Conservation (phyloP, 2,797 vertebrate genomes). For the Pseudomugil gertrudae region DNA sequence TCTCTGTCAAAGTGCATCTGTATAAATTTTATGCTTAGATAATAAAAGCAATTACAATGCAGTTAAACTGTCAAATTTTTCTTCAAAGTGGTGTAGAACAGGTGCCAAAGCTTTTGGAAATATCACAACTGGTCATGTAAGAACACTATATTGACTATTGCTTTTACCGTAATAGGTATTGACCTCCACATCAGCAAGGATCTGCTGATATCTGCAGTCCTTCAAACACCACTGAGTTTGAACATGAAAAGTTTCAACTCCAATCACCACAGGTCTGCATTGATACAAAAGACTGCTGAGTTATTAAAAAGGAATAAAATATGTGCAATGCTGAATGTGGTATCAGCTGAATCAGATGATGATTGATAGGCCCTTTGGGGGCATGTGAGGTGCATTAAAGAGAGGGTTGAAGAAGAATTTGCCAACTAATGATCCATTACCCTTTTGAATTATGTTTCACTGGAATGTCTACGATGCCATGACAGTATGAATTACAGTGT, state of each 20-base stretch:
- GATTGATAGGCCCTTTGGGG: constrained; percentile 69
- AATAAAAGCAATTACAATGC: constrained; percentile 27
- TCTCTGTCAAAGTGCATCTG: neutral
- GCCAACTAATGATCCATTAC: constrained; percentile 70
- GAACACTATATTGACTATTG: constrained; percentile 68
- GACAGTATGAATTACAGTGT: constrained; percentile 44
- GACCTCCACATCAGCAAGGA: constrained; percentile 61
- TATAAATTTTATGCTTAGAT: constrained; percentile 28
- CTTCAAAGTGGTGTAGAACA: constrained; percentile 32
- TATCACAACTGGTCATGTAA: constrained; percentile 37
- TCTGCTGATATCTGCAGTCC: constrained; percentile 72
- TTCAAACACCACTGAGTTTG: constrained; percentile 65
- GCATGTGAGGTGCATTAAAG: constrained; percentile 61
- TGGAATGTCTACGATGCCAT: constrained; percentile 49
- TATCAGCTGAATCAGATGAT: constrained; percentile 57
- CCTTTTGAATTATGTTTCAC: constrained; percentile 75
- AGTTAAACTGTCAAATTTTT: constrained; percentile 46
- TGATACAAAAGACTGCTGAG: constrained; percentile 55
- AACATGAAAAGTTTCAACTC: constrained; percentile 58
- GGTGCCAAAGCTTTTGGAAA: constrained; percentile 31
- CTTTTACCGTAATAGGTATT: constrained; percentile 75
- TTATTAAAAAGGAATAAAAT: constrained; percentile 63
- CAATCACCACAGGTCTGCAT: constrained; percentile 45
- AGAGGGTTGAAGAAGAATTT: constrained; percentile 64
- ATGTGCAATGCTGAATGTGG: constrained; percentile 48